phyloP scores from a whole-genome alignment of 1,140 invertebrate genomes.

The Zaprionus kolodkinae region DNA sequence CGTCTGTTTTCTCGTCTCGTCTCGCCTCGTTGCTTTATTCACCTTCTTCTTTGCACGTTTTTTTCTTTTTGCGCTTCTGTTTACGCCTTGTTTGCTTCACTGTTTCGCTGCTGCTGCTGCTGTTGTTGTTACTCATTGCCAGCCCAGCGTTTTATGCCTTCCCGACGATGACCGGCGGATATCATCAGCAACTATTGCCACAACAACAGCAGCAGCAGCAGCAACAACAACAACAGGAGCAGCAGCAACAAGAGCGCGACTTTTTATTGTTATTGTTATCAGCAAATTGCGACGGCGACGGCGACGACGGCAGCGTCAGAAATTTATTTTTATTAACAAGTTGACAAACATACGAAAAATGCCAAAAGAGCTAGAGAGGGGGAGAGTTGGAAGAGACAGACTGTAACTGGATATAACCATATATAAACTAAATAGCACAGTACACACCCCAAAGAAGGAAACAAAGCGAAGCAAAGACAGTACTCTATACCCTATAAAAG shows the following conservation, averaged over 20 bases:
- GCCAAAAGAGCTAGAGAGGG: background rate
- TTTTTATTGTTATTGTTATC: slow-evolving; percentile 71
- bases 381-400: background rate
- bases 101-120: slow-evolving; percentile 20
- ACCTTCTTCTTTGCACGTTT: background rate
- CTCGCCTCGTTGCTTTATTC: slow-evolving; percentile 3
- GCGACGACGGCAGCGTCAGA: slow-evolving; percentile 40
- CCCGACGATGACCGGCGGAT: slow-evolving; percentile 66
- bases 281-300: slow-evolving; percentile 32
- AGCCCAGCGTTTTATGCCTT: slow-evolving; percentile 35
- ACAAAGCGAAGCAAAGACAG: too few relatives aligned
- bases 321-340: slow-evolving; percentile 79
- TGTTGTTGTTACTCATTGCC: slow-evolving; percentile 53
- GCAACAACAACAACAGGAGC: slow-evolving; percentile 1
- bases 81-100: slow-evolving; percentile 34
- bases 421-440: background rate
- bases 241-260: slow-evolving; percentile 17
- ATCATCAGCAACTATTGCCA: slow-evolving; percentile 54
- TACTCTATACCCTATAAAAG: too few relatives aligned
- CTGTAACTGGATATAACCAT: background rate
- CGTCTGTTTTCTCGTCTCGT: background rate
- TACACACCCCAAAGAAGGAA: background rate
- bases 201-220: slow-evolving; percentile 30
- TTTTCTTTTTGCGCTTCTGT: slow-evolving; percentile 34
- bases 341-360: slow-evolving; percentile 40